Evolutionary conservation across 2,888 invertebrate genomes (phyloP).

Genomic region (Anoncus sp.): DNA sequence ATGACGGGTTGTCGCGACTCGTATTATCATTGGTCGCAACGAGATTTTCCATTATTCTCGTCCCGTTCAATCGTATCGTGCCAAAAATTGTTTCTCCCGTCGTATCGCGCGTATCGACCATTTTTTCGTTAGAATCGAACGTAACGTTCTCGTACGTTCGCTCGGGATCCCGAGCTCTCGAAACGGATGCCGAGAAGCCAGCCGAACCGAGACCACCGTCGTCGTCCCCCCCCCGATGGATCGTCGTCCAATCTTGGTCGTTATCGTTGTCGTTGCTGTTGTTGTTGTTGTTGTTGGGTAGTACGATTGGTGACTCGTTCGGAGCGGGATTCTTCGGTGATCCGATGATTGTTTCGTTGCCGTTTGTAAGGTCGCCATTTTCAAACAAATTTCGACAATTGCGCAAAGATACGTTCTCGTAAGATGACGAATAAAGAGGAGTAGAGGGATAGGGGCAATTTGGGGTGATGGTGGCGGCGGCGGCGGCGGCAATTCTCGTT

Average conservation of each 20-base stretch:
- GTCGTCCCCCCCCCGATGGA: too few species aligned
- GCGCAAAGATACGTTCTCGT: conserved; percentile 79
- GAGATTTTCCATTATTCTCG: conserved; percentile 73
- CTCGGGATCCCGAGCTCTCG: conserved; percentile 72
- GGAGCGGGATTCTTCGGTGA: conserved; percentile 31
- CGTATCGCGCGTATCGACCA: too few species aligned
- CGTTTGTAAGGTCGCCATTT: conserved; percentile 63
- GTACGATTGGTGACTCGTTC: conserved; percentile 54
- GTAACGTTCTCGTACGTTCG: too few species aligned
- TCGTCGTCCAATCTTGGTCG: conserved; percentile 73
- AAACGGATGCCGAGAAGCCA: conserved; percentile 71
- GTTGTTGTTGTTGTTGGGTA: conserved; percentile 69
- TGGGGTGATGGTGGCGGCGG: too few species aligned
- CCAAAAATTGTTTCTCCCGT: conserved; percentile 69
- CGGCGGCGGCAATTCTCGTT: conserved; percentile 78
- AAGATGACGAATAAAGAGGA: conserved; percentile 67
- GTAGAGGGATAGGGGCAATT: too few species aligned
- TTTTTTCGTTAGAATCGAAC: too few species aligned
- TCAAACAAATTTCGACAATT: conserved; percentile 77
- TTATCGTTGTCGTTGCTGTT: conserved; percentile 71
- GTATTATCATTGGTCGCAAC: conserved; percentile 69
- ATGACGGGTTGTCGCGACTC: conserved; percentile 65
- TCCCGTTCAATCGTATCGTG: conserved; percentile 74
- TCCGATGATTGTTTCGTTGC: conserved; percentile 50
- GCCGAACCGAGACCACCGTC: conserved; percentile 31